These are phyloP conservation scores for Priocnemis perturbator DNA, from an alignment of 2,888 invertebrate genomes.

Conservation along the genomic window DNA sequence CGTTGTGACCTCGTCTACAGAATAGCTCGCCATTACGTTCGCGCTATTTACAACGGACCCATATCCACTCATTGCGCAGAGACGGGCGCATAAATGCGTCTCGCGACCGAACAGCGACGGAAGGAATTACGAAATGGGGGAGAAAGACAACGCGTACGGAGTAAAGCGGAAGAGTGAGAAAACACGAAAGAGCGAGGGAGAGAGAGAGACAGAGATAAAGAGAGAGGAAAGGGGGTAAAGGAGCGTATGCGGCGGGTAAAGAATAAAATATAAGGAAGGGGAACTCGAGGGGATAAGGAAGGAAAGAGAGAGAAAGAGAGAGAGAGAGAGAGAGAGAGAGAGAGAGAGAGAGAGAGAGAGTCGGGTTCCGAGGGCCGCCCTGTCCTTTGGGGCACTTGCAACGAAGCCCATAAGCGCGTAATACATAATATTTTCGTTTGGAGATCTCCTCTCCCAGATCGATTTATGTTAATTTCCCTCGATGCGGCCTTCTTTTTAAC, in stretches of 20 bases:
- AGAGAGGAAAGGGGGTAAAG: slow-evolving; percentile 11
- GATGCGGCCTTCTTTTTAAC: slow-evolving; percentile 43
- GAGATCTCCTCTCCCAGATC: slow-evolving; percentile 57
- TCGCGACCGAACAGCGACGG: not conserved
- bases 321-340: slow-evolving; percentile 12
- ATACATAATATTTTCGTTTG: slow-evolving; percentile 60
- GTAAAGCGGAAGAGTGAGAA: not conserved
- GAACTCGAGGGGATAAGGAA: not conserved
- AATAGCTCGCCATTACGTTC: no score
- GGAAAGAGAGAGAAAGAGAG: no score
- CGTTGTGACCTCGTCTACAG: no score
- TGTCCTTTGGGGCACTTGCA: slow-evolving; percentile 41
- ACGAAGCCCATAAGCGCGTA: slow-evolving; percentile 45
- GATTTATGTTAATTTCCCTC: slow-evolving; percentile 62
- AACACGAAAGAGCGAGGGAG: not conserved
- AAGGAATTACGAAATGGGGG: slow-evolving; percentile 8
- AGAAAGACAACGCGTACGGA: not conserved
- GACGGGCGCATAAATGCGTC: not conserved
- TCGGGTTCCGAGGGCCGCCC: slow-evolving; percentile 28
- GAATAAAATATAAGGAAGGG: not conserved
- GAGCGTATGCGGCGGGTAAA: not conserved
- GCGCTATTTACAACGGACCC: no score
- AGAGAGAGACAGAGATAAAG: not conserved
- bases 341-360: slow-evolving; percentile 8
- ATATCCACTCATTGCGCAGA: not conserved